Conservation (phyloP, 2,888 invertebrate genomes). For the Drosophila aldrichi region DNA sequence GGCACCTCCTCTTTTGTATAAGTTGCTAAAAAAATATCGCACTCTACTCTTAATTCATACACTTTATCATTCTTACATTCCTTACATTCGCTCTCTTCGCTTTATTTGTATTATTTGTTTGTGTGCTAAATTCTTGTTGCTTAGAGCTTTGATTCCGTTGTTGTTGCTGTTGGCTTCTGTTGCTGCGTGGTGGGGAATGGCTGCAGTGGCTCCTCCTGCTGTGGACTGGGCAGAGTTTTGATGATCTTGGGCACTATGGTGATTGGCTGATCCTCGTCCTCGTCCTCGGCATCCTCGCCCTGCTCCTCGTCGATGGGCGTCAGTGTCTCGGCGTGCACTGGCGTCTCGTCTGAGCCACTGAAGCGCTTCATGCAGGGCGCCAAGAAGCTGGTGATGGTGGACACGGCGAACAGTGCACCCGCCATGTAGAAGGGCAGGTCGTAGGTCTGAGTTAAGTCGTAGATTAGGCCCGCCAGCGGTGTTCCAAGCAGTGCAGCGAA, state of each 20-base stretch:
- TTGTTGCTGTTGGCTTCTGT: conserved; percentile 38
- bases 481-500: conserved; percentile 95
- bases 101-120: conserved; percentile 43
- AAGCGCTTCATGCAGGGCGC: conserved; percentile 90
- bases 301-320: conserved; percentile 95
- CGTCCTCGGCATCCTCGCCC: conserved; percentile 91
- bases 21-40: conserved; percentile 68
- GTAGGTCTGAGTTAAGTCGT: conserved; percentile 94
- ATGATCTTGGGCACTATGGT: conserved; percentile 92
- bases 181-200: conserved; percentile 64
- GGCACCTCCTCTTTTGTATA: conserved; percentile 53
- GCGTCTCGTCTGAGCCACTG: conserved; percentile 86
- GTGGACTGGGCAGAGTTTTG: conserved; percentile 91
- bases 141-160: conserved; percentile 82
- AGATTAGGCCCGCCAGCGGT: conserved; percentile 94
- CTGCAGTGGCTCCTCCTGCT: conserved; percentile 70
- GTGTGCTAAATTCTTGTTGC: conserved; percentile 53
- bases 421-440: conserved; percentile 97
- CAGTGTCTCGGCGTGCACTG: conserved; percentile 89
- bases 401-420: conserved; percentile 93
- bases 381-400: conserved; percentile 93
- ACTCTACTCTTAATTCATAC: conserved; percentile 35
- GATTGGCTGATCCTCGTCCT: conserved; percentile 91
- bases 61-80: conserved; percentile 14
- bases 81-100: conserved; percentile 6